Base-by-base conservation (phyloP, 53 echinoderm and acorn worm species). In the Pentamera pediparva region DNA sequence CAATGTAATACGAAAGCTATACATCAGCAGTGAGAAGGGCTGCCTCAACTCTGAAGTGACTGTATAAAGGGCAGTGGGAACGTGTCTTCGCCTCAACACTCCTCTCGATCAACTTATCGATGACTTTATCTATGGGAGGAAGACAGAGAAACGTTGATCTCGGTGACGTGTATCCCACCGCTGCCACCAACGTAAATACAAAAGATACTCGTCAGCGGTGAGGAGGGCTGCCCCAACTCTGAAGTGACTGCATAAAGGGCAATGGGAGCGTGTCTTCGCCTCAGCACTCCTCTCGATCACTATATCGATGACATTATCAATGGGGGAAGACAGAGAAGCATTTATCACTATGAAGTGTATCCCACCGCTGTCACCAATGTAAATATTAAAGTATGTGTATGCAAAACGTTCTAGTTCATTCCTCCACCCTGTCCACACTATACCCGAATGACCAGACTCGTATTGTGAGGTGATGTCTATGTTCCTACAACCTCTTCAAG, bases 191-290 rank as follows among this genome's bases (percentile, higher is more conserved):
- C n/a, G n/a, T n/a, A n/a, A n/a, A n/a, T n/a, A n/a, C n/a, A n/a
- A n/a, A n/a, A n/a, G n/a, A n/a, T n/a, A n/a, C n/a, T n/a, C 92
- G 61, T 89, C 86, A 2, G 82, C 83, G 30, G 89, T 69, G 20
- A 89, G 61, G 12, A 92, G 50, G 11, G 92, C 79, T 38, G 86
- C 82, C 21, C 92, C 92, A 3, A 92, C 92, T 49, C 89, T 62
- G 83, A 92, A 92, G 4, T 86, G 63, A 50, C 89, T 92, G 80
- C 86, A 92, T n/a, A n/a, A n/a, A 0, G 89, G 89, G 47, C 89
- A 86, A 63, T 89, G 75, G 21, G 92, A 83, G 22, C 32, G 56
- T 37, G 51, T 45, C 78, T 92, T 92, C 5, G 89, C 89, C 13
- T 89, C 75, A 1, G 64, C 39, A 47, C 84, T 70, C 64, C 75